Conservation (phyloP, 2,113 vertebrate genomes). For the Sakesphorus luctuosus region DNA sequence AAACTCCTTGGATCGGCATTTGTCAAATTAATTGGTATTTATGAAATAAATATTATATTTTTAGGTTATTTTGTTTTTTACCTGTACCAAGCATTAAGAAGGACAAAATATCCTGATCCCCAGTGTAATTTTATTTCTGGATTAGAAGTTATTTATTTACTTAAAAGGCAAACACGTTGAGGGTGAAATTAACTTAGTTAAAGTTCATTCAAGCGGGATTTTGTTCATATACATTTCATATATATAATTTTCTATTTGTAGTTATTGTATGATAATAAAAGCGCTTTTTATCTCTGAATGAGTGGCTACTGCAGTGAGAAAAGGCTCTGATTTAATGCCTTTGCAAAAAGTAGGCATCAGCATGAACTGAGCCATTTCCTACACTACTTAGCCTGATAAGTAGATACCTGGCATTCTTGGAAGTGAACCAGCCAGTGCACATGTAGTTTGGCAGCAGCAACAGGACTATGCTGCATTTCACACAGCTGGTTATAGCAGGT, state of each 20-base stretch:
- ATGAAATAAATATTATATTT: background rate
- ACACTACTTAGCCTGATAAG: background rate
- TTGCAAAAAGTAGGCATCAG: background rate
- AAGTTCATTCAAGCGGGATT: background rate
- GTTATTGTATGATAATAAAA: background rate
- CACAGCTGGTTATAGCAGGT: background rate
- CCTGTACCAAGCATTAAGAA: background rate
- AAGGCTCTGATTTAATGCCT: background rate
- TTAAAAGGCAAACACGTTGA: background rate
- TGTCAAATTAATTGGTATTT: background rate
- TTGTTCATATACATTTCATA: background rate
- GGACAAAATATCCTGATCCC: background rate
- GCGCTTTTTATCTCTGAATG: background rate
- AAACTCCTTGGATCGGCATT: background rate
- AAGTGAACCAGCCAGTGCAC: background rate
- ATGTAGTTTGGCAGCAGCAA: background rate
- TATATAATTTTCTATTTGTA: background rate
- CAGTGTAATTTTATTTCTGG: background rate
- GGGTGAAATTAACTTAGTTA: background rate
- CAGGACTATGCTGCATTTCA: background rate
- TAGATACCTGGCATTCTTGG: rapidly evolving
- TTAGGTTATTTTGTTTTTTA: rapidly evolving
- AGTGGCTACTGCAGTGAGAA: background rate
- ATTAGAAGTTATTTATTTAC: background rate
- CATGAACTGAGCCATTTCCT: background rate